A percentile compares a stretch with the other conserved stretches of the same genome.
These are phyloP conservation scores for Dendropsophus ebraccatus DNA, from an alignment of 2,113 vertebrate genomes.

Conservation along the genomic window DNA sequence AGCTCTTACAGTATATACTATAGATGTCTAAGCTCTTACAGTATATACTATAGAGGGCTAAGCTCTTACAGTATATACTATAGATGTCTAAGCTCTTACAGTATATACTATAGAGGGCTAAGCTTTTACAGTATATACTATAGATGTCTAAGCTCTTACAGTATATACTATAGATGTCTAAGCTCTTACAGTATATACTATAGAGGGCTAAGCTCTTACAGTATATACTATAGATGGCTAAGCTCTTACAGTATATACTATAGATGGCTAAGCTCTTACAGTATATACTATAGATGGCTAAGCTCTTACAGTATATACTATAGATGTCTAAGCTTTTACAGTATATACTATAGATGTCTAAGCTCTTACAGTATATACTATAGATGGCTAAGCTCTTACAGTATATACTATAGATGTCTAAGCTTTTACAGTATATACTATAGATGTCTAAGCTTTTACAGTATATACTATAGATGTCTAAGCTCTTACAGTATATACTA, in stretches of 20 bases:
- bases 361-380: no score
- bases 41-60: no score
- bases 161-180: not conserved
- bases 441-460: not conserved
- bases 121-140: no score
- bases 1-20: no score
- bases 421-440: no score
- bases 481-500: no score
- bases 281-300: not conserved
- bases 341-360: not conserved
- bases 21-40: not conserved
- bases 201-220: no score
- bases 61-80: no score
- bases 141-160: not conserved
- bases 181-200: no score
- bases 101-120: no score
- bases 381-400: not conserved
- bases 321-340: not conserved
- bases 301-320: no score
- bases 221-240: not conserved
- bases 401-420: not conserved
- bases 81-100: not conserved
- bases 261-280: not conserved
- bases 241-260: no score
- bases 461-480: not conserved